Base-by-base conservation (phyloP, 2,113 vertebrate genomes). In the Poeciliopsis retropinna region DNA sequence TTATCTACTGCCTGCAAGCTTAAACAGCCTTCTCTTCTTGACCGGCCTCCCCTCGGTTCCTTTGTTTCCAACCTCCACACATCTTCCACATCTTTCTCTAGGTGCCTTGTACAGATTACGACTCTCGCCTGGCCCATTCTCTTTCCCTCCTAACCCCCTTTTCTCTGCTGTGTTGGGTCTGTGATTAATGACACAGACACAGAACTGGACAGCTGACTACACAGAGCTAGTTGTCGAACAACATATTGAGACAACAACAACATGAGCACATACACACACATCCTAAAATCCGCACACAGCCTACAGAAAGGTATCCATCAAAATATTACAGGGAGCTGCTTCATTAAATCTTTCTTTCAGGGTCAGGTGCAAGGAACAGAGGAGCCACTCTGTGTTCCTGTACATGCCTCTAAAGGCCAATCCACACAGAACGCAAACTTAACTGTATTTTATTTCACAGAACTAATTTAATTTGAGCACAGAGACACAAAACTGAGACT, bases 171-270 rank as follows among this genome's bases (percentile, higher is more conserved):
- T 78, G 87, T 91, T 92, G 82, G 80, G 57, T 76, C 79, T 81
- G 88, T 93, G 91, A 93, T 93, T 93, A 89, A 93, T 93, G 91
- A 89, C 84, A 88, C 54, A 71, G 60, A 79, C 79, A 84, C 81
- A 70, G 80, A 86, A 72, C 85, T 34, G 82, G 92, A 91, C 92
- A 92, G 89, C 87, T 88, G 87, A 90, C 89, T 91, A 84, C 89
- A 89, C 83, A 75, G 77, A 88, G 86, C 86, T 80, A 83, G 79
- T 76, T 93, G 90, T 91, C 84, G 70, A 88, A 93, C 92, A 92
- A 88, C 85, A 88, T 79, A 85, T 78, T 82, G 83, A 85, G 81
- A 87, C 83, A 75, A 87, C 72, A 66, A 27, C 72, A 41, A 78
- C 60, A 47, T 69, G 44, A 31, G 10, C 60, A 14, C 13, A 31